A percentile compares a stretch with the other conserved stretches of the same genome.
Conservation (phyloP, 2,888 invertebrate species). For the Cheilosia pagana region DNA sequence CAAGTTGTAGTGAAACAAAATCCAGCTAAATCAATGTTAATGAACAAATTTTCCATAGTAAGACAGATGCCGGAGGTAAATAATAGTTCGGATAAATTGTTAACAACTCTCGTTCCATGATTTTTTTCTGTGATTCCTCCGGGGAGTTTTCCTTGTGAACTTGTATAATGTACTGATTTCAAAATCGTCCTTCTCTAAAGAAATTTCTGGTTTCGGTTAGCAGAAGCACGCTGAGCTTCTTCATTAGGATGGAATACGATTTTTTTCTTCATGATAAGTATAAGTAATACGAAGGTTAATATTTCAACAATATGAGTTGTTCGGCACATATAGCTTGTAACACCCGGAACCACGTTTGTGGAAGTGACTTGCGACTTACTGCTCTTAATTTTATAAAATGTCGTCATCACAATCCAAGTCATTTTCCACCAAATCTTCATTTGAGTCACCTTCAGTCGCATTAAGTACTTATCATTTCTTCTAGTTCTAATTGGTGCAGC, state of each 20-base stretch:
- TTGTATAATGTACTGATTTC: background rate
- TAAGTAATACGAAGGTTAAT: conserved; percentile 8
- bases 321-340: conserved; percentile 9
- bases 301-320: background rate
- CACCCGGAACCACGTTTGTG: background rate
- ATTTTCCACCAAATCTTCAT: conserved; percentile 26
- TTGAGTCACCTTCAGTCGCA: background rate
- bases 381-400: background rate
- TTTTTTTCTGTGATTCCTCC: no score
- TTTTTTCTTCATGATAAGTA: conserved; percentile 13
- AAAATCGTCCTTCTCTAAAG: background rate
- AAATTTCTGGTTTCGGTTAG: no score
- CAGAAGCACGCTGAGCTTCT: no score
- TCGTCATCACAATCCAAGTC: conserved; percentile 14
- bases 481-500: no score
- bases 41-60: no score
- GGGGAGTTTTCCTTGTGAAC: no score
- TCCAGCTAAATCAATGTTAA: background rate
- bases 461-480: conserved; percentile 5
- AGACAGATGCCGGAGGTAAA: no score
- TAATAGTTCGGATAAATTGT: no score
- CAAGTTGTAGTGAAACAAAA: background rate
- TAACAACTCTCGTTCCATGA: no score
- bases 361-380: conserved; percentile 13
- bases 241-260: background rate